These are phyloP conservation scores for Lepas anatifera DNA, from an alignment of 2,888 invertebrate genomes.

Conservation along the genomic window DNA sequence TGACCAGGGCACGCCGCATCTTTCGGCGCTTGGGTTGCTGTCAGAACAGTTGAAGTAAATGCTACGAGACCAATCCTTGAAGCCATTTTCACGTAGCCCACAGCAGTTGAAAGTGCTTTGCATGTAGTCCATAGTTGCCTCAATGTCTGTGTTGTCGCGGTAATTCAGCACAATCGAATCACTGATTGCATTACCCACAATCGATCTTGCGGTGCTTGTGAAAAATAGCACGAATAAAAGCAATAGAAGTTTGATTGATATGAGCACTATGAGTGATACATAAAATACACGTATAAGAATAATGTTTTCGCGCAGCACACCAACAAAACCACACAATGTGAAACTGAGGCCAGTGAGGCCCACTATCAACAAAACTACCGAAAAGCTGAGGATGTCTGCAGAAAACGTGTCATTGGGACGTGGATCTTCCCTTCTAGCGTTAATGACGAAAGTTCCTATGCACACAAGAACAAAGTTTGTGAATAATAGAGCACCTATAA, in stretches of 20 bases:
- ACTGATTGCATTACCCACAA: constrained; percentile 20
- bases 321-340: not conserved
- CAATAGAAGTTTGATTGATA: constrained; percentile 21
- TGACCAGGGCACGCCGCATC: constrained; percentile 24
- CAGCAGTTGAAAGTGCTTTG: constrained; percentile 20
- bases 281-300: not conserved
- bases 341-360: not conserved
- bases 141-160: constrained; percentile 22
- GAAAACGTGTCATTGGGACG: not conserved
- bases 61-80: constrained; percentile 89
- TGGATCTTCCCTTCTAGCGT: not conserved
- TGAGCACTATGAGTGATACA: constrained; percentile 20
- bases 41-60: constrained; percentile 84
- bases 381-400: not conserved
- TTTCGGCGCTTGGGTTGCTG: constrained; percentile 21
- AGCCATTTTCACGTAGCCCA: constrained; percentile 33
- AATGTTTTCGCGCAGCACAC: not conserved
- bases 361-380: not conserved
- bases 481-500: not conserved
- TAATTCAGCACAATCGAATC: constrained; percentile 21
- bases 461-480: not conserved
- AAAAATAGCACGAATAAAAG: constrained; percentile 23
- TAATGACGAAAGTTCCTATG: not conserved
- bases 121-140: constrained; percentile 22
- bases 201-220: constrained; percentile 22